Evolutionary conservation across 2,888 invertebrate species (phyloP).

Genomic region (Hedychridium roseum): DNA sequence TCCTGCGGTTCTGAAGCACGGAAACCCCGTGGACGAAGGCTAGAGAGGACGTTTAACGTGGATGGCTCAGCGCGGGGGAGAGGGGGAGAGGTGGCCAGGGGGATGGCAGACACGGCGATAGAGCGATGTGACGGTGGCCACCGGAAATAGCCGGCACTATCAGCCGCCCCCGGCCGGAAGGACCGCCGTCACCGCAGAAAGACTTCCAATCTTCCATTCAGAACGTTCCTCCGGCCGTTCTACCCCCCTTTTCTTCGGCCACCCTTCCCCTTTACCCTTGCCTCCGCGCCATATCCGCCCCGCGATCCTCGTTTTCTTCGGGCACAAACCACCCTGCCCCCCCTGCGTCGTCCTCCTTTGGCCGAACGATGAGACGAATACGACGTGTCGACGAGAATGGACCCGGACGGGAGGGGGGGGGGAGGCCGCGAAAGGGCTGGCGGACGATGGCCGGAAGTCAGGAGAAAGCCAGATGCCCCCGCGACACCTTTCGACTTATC

Average conservation of each 20-base stretch:
- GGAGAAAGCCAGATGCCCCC: constrained; percentile 36
- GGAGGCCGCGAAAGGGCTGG: constrained; percentile 39
- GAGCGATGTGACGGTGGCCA: constrained; percentile 59
- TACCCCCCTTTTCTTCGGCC: constrained; percentile 3
- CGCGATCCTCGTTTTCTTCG: too few species aligned
- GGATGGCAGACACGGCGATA: constrained; percentile 47
- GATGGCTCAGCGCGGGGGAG: constrained; percentile 9
- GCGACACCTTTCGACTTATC: constrained; percentile 41
- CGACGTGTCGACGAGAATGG: constrained; percentile 30
- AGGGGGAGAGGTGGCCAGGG: constrained; percentile 10
- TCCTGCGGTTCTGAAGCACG: constrained; percentile 3
- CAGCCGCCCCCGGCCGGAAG: constrained; percentile 59
- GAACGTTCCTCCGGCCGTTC: constrained; percentile 29
- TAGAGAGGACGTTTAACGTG: constrained; percentile 33
- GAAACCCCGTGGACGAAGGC: constrained; percentile 6
- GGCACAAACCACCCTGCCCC: constrained; percentile 6
- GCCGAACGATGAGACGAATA: constrained; percentile 5
- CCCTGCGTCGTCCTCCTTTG: constrained; percentile 4
- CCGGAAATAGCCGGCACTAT: constrained; percentile 64
- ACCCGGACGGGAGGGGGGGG: constrained; percentile 19
- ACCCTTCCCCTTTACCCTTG: background rate
- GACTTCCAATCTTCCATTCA: constrained; percentile 64
- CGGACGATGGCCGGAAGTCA: constrained; percentile 47
- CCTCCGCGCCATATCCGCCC: background rate
- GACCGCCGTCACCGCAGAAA: constrained; percentile 59